phyloP scores from a whole-genome alignment of 2,888 invertebrate genomes.

The Pachydiplax longipennis region DNA sequence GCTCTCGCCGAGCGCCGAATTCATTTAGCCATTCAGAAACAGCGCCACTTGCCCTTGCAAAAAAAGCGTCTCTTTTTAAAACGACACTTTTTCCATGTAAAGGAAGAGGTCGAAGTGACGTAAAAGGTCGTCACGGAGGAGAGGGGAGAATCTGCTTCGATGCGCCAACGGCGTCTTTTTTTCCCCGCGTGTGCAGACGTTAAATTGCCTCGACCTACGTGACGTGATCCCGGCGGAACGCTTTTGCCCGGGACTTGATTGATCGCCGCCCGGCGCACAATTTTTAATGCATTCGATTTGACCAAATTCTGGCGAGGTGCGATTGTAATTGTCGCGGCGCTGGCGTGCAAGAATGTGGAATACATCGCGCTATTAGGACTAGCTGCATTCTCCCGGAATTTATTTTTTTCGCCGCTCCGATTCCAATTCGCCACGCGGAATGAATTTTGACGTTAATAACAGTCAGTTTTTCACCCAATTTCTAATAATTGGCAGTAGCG shows the following conservation, averaged over 20 bases:
- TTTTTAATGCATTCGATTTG: neutral
- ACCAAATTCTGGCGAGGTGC: neutral
- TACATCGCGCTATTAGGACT: neutral
- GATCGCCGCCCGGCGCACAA: neutral
- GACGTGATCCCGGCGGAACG: neutral
- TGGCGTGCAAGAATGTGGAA: neutral
- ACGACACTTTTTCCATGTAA: neutral
- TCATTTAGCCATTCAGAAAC: neutral
- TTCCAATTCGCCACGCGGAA: no score
- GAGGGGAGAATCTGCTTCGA: neutral
- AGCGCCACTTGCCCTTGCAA: neutral
- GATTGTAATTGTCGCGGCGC: neutral
- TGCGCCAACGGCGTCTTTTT: neutral
- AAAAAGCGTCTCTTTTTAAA: neutral
- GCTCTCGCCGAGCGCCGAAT: neutral
- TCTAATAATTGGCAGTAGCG: no score
- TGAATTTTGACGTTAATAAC: no score
- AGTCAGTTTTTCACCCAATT: no score
- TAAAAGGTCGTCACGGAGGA: slow-evolving; percentile 5
- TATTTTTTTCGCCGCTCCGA: neutral
- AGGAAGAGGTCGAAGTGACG: neutral
- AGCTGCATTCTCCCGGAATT: neutral
- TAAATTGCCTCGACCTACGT: neutral
- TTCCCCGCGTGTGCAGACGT: neutral
- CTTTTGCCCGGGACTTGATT: neutral